These are phyloP conservation scores for Epizoanthus illoricatus DNA, from an alignment of 92 coral and sea anemone genomes.

Conservation along the genomic window DNA sequence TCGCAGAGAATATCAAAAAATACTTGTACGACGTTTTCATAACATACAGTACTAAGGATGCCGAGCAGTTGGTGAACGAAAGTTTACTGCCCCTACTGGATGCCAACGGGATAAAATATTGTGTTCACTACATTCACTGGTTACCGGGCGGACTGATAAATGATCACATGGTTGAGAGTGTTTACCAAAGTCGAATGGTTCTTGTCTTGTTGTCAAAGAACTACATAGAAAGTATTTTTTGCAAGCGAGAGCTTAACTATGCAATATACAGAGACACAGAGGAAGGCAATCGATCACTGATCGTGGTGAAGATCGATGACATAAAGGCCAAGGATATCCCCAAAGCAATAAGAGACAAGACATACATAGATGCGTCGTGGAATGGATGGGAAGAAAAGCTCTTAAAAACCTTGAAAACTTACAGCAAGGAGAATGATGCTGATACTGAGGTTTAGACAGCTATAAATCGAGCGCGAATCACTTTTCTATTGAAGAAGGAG, in stretches of 20 bases:
- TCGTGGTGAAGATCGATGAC: conserved; percentile 10
- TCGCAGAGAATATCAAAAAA: no score
- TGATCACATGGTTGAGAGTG: conserved; percentile 13
- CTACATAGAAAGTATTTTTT: conserved; percentile 10
- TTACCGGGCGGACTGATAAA: background rate
- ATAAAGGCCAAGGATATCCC: background rate
- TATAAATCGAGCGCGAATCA: no score
- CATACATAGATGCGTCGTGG: conserved; percentile 12
- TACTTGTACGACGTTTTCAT: no score
- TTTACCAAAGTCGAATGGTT: conserved; percentile 27
- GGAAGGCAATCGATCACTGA: conserved; percentile 4
- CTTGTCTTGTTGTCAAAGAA: conserved; percentile 7
- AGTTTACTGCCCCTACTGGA: background rate
- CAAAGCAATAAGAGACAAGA: conserved; percentile 6
- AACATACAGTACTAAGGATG: no score
- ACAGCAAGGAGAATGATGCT: background rate
- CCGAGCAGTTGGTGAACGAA: no score
- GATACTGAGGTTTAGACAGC: background rate
- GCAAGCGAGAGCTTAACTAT: conserved; percentile 4
- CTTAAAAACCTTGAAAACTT: background rate
- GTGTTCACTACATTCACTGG: background rate
- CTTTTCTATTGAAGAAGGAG: no score
- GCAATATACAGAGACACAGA: conserved; percentile 6
- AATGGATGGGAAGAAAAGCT: conserved; percentile 7
- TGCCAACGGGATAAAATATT: background rate